phyloP scores from a whole-genome alignment of 2,888 invertebrate genomes.

The Hydrotaea diabolus region DNA sequence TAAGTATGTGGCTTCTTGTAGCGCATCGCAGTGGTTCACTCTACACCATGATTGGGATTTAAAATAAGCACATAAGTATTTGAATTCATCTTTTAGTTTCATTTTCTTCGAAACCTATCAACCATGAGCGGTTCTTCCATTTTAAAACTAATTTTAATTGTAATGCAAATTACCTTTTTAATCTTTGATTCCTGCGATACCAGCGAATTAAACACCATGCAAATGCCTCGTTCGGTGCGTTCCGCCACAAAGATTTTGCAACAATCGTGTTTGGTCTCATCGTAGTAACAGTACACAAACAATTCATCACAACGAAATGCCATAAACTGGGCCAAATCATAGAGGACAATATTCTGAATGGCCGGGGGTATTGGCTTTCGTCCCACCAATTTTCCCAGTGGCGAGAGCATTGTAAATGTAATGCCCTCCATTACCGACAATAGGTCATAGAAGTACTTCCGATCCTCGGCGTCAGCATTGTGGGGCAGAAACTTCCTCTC shows the following conservation, averaged over 20 bases:
- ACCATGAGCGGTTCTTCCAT: no score
- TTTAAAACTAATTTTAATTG: no score
- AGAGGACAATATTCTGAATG: conserved; percentile 70
- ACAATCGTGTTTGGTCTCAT: conserved; percentile 79
- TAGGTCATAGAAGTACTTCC: conserved; percentile 70
- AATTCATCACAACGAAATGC: conserved; percentile 80
- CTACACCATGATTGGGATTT: no score
- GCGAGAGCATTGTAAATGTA: conserved; percentile 69
- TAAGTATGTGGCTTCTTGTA: no score
- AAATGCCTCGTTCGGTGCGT: conserved; percentile 80
- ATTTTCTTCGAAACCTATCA: no score
- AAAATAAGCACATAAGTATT: no score
- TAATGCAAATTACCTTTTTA: conserved; percentile 67
- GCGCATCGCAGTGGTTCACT: no score
- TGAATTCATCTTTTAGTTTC: no score
- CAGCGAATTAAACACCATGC: conserved; percentile 81
- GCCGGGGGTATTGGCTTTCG: conserved; percentile 55
- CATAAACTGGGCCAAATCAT: conserved; percentile 71
- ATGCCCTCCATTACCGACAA: conserved; percentile 70
- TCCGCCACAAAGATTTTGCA: conserved; percentile 81
- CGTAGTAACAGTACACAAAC: conserved; percentile 80
- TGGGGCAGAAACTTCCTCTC: conserved; percentile 73
- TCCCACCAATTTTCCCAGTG: conserved; percentile 62
- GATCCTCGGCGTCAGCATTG: conserved; percentile 66
- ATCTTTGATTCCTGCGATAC: conserved; percentile 74